Conservation (phyloP, 2,113 vertebrate genomes). For the Bos javanicus region DNA sequence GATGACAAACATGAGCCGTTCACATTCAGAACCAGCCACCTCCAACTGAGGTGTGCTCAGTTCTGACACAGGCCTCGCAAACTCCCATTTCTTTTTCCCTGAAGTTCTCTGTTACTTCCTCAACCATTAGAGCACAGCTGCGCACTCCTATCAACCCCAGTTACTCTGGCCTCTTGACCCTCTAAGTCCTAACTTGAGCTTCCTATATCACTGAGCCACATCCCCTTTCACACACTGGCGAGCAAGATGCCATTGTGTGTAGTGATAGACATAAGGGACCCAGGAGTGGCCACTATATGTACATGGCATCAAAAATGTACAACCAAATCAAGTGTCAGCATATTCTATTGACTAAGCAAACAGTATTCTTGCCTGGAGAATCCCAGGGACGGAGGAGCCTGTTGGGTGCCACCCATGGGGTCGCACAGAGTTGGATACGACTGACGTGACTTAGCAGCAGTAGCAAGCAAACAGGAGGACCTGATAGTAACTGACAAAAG, state of each 20-base stretch:
- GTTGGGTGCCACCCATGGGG: no score
- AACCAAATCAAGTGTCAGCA: background rate
- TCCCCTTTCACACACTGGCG: background rate
- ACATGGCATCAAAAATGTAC: background rate
- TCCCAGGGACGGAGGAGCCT: no score
- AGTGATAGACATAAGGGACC: background rate
- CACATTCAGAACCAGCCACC: background rate
- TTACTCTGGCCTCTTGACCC: background rate
- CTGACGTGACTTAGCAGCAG: no score
- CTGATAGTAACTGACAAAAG: background rate
- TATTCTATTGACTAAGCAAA: background rate
- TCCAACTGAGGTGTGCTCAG: background rate
- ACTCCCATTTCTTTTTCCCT: background rate
- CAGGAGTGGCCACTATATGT: background rate
- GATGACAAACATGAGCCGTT: background rate
- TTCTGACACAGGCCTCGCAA: background rate
- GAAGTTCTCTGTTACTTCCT: background rate
- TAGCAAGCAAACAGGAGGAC: background rate
- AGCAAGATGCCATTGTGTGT: background rate
- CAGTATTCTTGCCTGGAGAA: no score
- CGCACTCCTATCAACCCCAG: background rate
- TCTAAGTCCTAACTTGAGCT: background rate
- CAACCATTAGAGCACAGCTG: background rate
- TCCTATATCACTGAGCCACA: background rate
- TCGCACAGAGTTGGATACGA: no score